These are phyloP conservation scores for Onychomys arenicola DNA, from an alignment of 2,797 vertebrate species.

Conservation along the genomic window DNA sequence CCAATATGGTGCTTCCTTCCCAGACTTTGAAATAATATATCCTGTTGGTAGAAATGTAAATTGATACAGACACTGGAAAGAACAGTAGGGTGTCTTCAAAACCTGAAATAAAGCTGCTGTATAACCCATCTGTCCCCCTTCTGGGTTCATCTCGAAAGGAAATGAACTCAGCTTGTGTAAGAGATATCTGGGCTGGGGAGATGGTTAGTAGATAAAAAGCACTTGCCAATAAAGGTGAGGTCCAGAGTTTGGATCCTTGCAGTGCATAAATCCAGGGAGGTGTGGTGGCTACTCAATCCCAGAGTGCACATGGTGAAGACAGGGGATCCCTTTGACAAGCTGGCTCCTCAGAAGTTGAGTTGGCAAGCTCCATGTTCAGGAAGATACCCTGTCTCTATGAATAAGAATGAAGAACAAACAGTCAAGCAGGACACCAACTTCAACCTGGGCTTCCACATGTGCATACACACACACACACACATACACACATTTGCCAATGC, in stretches of 20 bases:
- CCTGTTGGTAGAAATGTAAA: neutral
- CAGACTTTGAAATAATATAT: neutral
- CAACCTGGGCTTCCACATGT: neutral
- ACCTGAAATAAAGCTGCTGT: neutral
- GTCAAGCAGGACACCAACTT: neutral
- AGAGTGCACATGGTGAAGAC: neutral
- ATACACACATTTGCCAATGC: neutral
- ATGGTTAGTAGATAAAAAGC: neutral
- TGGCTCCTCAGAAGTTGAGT: neutral
- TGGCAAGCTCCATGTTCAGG: neutral
- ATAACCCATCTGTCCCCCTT: neutral
- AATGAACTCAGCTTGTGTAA: neutral
- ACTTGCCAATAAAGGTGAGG: neutral
- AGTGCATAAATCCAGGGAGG: neutral
- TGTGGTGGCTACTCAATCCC: neutral
- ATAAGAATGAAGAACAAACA: neutral
- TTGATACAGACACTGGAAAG: neutral
- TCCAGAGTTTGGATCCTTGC: neutral
- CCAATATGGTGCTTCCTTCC: neutral
- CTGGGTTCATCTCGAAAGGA: neutral
- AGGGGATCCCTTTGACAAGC: neutral
- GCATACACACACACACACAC: no score
- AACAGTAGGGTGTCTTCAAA: neutral
- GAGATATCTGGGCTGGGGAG: neutral
- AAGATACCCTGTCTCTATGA: neutral